Evolutionary conservation across 2,113 vertebrate genomes (phyloP), one percentile per base, ranked within the genome.

Genomic region (Glaucidium brasilianum): DNA sequence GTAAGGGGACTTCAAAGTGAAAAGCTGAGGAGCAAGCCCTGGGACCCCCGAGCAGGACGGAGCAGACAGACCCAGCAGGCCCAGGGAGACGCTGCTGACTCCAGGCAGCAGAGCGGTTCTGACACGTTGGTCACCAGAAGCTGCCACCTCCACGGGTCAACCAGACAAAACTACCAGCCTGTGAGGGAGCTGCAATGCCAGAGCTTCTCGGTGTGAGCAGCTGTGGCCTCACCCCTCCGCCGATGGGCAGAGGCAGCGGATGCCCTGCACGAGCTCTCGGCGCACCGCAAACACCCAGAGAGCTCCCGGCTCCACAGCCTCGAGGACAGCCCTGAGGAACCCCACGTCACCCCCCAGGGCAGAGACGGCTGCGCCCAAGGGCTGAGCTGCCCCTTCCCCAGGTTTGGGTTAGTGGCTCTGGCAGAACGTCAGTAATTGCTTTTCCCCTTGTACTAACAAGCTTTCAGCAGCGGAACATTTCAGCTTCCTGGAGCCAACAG

Each of bases 381-480:
- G 63, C 94, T 22, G 75, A 73, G 12, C 34, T 53, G 50, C 20
- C 84, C 87, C 94, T 59, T 88, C 62, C 85, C 26, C 1, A 12
- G 39, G 82, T 84, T 81, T 89, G 62, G 92, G 92, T 82, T 82
- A 55, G 86, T 13, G n/a, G 77, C 80, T 73, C 93, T 74, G 96
- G 96, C 94, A 96, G 94, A 96, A 97, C 30, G 58, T 93, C 92
- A 96, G 93, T 95, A 98, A 98, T 97, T 98, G 97, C 96, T 95
- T 97, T 98, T 97, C 96, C 97, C 95, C 96, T 97, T 93, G 90
- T 94, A 97, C 97, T 98, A 98, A 98, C 90, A 96, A 98, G 98
- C 97, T 97, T 98, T 97, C 98, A 88, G 91, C 96, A 96, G 94
- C 96, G 92, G 93, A 62, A 88, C 84, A 94, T 97, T 98, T 96